phyloP scores from a whole-genome alignment of 1,140 invertebrate species.

The Papilio polyxenes region DNA sequence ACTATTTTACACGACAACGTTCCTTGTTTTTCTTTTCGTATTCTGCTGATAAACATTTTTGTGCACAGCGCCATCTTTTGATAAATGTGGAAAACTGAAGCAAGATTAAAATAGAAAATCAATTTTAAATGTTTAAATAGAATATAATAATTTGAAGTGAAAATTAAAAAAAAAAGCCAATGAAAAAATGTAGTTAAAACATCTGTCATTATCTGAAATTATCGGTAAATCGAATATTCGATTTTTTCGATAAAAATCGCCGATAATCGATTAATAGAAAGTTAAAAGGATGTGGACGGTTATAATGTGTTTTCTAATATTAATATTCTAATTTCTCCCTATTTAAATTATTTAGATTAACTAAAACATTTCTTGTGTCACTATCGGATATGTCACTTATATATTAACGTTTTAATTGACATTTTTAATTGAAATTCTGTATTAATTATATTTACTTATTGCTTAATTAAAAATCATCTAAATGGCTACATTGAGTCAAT shows the following conservation, averaged over 20 bases:
- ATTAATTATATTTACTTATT: not conserved
- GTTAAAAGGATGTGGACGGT: not conserved
- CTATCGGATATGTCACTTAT: not conserved
- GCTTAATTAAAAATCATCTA: conserved; percentile 10
- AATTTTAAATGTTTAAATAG: too few species aligned
- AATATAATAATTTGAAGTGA: too few species aligned
- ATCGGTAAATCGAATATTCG: not conserved
- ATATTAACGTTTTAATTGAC: not conserved
- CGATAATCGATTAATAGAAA: not conserved
- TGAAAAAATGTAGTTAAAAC: too few species aligned
- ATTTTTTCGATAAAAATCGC: not conserved
- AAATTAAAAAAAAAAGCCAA: too few species aligned
- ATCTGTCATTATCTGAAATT: too few species aligned
- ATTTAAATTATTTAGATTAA: not conserved
- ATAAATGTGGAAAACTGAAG: too few species aligned
- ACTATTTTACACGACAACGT: not conserved
- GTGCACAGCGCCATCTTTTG: too few species aligned
- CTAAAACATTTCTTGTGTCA: not conserved
- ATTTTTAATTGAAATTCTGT: not conserved
- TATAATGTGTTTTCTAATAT: not conserved
- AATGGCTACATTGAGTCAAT: not conserved
- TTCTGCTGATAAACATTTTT: not conserved
- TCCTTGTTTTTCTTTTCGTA: not conserved
- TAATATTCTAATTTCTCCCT: not conserved
- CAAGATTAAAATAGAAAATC: too few species aligned